Conservation (phyloP, 2,797 vertebrate genomes). For the Molossus alvarezi region DNA sequence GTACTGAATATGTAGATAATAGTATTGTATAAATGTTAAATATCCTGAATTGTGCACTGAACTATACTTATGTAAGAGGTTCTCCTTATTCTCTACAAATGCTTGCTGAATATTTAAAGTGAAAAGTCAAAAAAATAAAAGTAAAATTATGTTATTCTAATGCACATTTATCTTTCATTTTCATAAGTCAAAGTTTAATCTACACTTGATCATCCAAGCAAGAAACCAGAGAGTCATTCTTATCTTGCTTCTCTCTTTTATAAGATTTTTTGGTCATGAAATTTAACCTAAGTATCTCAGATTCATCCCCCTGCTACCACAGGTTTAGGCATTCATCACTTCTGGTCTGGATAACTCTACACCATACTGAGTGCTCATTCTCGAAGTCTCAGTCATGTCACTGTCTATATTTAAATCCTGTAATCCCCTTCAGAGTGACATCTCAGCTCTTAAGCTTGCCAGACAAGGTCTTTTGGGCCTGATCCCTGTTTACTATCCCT, state of each 20-base stretch:
- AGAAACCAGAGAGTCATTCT: background rate
- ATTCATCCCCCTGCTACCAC: background rate
- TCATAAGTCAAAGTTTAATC: background rate
- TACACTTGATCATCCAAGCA: background rate
- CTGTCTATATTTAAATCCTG: background rate
- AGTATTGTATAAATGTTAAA: no score
- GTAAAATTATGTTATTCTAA: constrained; percentile 22
- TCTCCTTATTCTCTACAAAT: no score
- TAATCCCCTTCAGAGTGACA: background rate
- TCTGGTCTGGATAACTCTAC: background rate
- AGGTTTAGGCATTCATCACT: background rate
- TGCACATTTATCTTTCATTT: constrained; percentile 15
- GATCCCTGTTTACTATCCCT: background rate
- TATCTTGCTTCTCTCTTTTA: background rate
- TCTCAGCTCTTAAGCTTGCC: background rate
- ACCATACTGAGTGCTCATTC: background rate
- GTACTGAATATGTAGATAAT: no score
- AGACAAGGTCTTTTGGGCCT: background rate
- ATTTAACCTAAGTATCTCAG: background rate
- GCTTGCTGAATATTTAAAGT: no score
- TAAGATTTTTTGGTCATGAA: background rate
- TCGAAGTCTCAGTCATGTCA: background rate
- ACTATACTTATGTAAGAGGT: no score
- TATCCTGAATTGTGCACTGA: no score
- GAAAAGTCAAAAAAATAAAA: no score